Evolutionary conservation across 2,113 vertebrate genomes (phyloP).

Genomic region (Dryoscopus gambensis): DNA sequence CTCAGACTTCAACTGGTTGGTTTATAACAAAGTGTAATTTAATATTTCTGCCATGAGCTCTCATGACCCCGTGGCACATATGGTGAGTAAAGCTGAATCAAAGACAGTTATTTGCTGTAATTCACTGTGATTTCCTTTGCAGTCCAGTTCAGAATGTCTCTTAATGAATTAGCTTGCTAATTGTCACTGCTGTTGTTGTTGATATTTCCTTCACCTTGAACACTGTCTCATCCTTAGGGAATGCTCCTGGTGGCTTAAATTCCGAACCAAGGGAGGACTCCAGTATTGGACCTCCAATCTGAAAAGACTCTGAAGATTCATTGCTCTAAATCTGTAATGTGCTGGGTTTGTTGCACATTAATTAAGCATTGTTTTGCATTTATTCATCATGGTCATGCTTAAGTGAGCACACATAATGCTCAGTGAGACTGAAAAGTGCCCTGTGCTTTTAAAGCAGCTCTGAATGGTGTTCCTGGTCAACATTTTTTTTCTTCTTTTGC

Average conservation of each 20-base stretch:
- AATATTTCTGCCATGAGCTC: background rate
- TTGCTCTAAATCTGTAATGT: background rate
- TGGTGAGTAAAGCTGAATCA: background rate
- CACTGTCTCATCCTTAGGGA: background rate
- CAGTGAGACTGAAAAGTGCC: background rate
- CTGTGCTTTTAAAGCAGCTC: too few species aligned
- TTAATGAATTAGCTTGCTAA: background rate
- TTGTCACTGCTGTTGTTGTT: background rate
- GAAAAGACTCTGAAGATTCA: background rate
- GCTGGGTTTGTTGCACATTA: background rate
- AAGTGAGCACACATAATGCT: background rate
- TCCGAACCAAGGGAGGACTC: background rate
- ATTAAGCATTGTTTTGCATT: background rate
- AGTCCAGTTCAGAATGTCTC: background rate
- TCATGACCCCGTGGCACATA: background rate
- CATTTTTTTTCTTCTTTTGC: background rate
- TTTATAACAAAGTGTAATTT: background rate
- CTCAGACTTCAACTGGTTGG: background rate
- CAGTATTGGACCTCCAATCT: background rate
- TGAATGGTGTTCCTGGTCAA: background rate
- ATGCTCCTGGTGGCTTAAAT: background rate
- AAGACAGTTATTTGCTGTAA: background rate
- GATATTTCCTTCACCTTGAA: background rate
- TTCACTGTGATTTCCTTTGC: background rate
- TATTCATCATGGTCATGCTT: background rate